Percentiles rank a stretch among this genome's conserved stretches.
Conservation (phyloP, 1,140 invertebrate species). For the Helicoverpa zea region DNA sequence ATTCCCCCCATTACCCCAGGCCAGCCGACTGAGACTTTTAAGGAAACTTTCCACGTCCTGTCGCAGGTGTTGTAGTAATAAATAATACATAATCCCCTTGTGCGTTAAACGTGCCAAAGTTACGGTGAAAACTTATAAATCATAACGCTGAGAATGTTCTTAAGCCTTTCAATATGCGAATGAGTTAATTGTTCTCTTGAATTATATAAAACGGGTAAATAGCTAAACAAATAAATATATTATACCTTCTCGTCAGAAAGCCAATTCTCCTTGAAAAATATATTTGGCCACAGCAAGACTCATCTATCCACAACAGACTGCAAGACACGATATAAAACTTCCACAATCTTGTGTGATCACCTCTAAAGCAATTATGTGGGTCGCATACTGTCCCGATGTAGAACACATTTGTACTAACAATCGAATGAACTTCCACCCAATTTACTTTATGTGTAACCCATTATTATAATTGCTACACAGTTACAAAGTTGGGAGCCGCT, state of each 20-base stretch:
- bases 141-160: slow-evolving; percentile 3
- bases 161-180: background rate
- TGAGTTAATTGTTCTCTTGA: background rate
- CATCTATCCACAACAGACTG: background rate
- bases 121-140: slow-evolving; percentile 47
- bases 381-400: slow-evolving; percentile 56
- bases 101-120: slow-evolving; percentile 42
- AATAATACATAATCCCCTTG: slow-evolving; percentile 53
- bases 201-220: too few relatives aligned
- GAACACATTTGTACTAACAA: slow-evolving; percentile 68
- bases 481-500: slow-evolving; percentile 66
- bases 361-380: slow-evolving; percentile 51
- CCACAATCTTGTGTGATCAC: slow-evolving; percentile 38
- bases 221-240: too few relatives aligned
- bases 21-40: slow-evolving; percentile 65
- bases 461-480: slow-evolving; percentile 78
- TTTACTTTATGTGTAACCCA: slow-evolving; percentile 76
- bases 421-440: slow-evolving; percentile 75
- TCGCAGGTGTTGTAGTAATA: slow-evolving; percentile 71
- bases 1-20: slow-evolving; percentile 60
- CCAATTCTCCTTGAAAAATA: too few relatives aligned
- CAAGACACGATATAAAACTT: slow-evolving; percentile 25
- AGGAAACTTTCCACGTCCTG: slow-evolving; percentile 73
- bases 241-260: too few relatives aligned
- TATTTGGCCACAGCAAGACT: too few relatives aligned